Evolutionary conservation across 1,140 invertebrate species (phyloP), one percentile per base, ranked within the genome.

Genomic region (Lerema accius): DNA sequence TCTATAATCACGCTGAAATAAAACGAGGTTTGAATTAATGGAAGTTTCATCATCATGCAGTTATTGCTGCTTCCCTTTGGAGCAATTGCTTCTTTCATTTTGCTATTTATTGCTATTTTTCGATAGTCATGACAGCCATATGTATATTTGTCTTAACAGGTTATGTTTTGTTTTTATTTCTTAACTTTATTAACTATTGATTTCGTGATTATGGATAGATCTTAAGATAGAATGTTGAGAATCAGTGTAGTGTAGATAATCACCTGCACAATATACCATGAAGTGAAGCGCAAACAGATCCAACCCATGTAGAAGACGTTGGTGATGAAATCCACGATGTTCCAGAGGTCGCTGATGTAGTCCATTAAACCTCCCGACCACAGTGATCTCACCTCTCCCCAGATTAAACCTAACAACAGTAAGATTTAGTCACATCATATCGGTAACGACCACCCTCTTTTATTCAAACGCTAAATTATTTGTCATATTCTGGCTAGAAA

Each of bases 301-400:
- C 98, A 99, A 16, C 96, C 94, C 13, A 99, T 95, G 80, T 99
- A 99, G 71, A 99, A 96, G 65, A 95, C 93, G 85, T 99, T 98
- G 11, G 97, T 98, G 69, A 98, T 95, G 78, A 98, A 99, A 85
- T 99, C 98, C 3, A 99, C 95, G 69, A 99, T 97, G 83, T 99
- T 99, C 98, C 98, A 99, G 60, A 99, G 93, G 90, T 99, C 98
- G 45, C 94, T 94, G 23, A 98, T 92, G 78, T 99, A 99, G 40
- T 98, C 96, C 23, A 95, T 82, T n/a, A 99, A 78, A 0, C 98
- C 98, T 62, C 95, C 96, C 0, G 94, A 92, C 95, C 97, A 99
- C 10, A 99, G 89, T 16, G 97, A 92, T 76, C 95, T 94, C 39
- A 98, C 95, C 92, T 99, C 98, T 5, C 94, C 94, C 92, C 96